Evolutionary conservation across 2,888 invertebrate species (phyloP), one percentile per base, ranked within the genome.

Genomic region (Andrena chrysosceles): DNA sequence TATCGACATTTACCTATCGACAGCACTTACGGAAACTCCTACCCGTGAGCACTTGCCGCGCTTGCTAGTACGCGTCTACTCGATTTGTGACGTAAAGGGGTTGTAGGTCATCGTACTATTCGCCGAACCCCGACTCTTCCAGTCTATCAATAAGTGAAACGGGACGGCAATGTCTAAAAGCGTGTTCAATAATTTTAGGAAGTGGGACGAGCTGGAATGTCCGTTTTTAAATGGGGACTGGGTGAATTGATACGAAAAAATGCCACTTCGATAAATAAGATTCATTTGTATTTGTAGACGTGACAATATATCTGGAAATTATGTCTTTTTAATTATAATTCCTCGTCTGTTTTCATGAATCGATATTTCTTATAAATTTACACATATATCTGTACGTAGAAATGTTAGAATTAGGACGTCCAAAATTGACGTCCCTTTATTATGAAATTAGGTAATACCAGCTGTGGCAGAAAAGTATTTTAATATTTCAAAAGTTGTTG

Each of bases 1-100:
- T 68, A 85, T 73, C 78, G 78, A 74, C 73, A 69, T 62, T 13
- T 74, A 33, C 67, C 62, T 68, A 68, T 62, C 62, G 62, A 70
- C 70, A 29, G 20, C 66, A 56, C 77, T 74, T 76, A 54, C 79
- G 83, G 60, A 68, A 79, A 70, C 35, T 64, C 59, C 29, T 70
- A 5, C 2, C 7, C 62, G 29, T 52, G n/a, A 69, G 79, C 69
- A 31, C 26, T 42, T 48, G 54, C 31, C 68, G 68, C 54, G 13
- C 63, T 64, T 13, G 23, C 8, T 76, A 70, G 64, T 76, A 76
- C 79, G 77, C 56, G 23, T 70, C 63, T 52, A 60, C 76, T 80
- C 56, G 59, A 70, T 64, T 48, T 3, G n/a, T 76, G 79, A 70
- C 76, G 79, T 74, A 52, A 59, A 76, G 59, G 63, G 69, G 49